Conservation (phyloP, 2,113 vertebrate genomes). For the Chelonoidis abingdonii region DNA sequence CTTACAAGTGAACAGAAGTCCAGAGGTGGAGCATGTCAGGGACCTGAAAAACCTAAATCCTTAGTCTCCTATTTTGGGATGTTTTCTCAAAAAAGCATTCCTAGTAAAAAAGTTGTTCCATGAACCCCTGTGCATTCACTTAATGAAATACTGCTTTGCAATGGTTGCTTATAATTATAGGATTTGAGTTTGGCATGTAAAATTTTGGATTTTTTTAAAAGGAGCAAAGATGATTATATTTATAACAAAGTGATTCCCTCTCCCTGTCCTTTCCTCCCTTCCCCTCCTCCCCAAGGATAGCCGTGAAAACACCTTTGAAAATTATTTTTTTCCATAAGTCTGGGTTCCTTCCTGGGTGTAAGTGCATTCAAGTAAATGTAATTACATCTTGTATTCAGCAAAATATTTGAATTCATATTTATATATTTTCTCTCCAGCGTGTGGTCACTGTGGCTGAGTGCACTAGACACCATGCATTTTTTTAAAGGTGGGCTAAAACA, state of each 20-base stretch:
- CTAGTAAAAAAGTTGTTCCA: conserved; percentile 3
- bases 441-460: conserved; percentile 49
- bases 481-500: conserved; percentile 16
- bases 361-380: conserved; percentile 54
- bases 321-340: conserved; percentile 54
- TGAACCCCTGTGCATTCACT: conserved; percentile 52
- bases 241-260: conserved; percentile 61
- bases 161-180: conserved; percentile 76
- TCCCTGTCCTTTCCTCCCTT: background rate
- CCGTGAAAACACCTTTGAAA: conserved; percentile 76
- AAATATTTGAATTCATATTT: conserved; percentile 75
- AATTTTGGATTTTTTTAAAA: conserved; percentile 69
- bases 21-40: conserved; percentile 38
- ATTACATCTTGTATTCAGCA: conserved; percentile 72
- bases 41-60: conserved; percentile 40
- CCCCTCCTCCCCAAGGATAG: conserved; percentile 48
- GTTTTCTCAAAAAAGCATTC: conserved; percentile 45
- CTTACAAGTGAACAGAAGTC: conserved; percentile 34
- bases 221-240: conserved; percentile 74
- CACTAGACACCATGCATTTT: conserved; percentile 61
- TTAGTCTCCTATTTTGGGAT: conserved; percentile 58
- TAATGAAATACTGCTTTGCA: conserved; percentile 67
- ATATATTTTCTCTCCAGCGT: conserved; percentile 66
- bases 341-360: conserved; percentile 67
- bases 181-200: conserved; percentile 74